Base-by-base conservation (phyloP, 2,888 invertebrate species). In the Chrysotoxum bicinctum region DNA sequence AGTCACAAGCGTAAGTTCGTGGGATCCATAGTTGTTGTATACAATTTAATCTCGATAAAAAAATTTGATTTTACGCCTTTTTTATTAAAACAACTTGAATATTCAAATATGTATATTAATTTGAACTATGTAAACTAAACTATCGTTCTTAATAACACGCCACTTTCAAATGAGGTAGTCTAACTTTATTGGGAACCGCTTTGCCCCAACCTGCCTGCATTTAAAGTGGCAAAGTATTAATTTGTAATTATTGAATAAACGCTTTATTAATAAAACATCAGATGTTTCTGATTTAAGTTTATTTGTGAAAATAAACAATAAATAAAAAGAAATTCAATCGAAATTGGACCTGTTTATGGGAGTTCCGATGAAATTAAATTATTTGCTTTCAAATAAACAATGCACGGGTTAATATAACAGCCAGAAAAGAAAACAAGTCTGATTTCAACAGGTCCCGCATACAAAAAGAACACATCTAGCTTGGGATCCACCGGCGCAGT, bases 401-500 rank as follows among this genome's bases (percentile, higher is more conserved):
- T 32, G 3, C 14, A 56, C 12, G 3, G 10, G 14, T 26, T 45
- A 19, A 19, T 4, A 45, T 45, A 16, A 10, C 10, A 45, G 19
- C 3, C 4, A 45, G 45, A 45, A 43, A 43, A 43, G 2, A 43
- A 45, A 45, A 45, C 45, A 45, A 45, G 45, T 19, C 19, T 50
- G 7, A n/a, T 26, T 50, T 7, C 9, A 7, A 16, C 19, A 32
- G 32, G 26, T 5, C 54, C 54, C 54, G 32, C 32, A 54, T 54
- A 6, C 10, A 16, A 30, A 16, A 54, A 32, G 16, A 32, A 10
- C 16, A 16, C 30, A 10, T 32, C 10, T 10, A 16, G 16, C 16
- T 54, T 58, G 58, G 58, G 58, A 58, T 58, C 21, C 58, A 58
- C 58, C 58, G 56, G 16, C 0, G n/a, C 14, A 8, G 14, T n/a